Evolutionary conservation across 1,140 invertebrate species (phyloP), one percentile per base, ranked within the genome.

Genomic region (Heterodera carotae): DNA sequence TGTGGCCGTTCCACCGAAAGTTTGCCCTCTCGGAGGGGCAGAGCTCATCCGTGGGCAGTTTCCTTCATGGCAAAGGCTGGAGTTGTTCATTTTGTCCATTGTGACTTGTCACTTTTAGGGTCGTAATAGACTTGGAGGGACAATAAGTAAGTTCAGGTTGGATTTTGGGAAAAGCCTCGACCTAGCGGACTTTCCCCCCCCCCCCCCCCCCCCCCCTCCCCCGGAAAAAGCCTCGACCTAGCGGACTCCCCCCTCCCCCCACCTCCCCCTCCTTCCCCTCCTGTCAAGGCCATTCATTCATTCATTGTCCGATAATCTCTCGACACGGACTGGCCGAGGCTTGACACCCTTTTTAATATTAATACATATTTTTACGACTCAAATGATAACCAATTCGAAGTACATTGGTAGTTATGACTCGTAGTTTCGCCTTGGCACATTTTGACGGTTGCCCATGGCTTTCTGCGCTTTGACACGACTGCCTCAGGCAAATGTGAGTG

Each of bases 341-440:
- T n/a, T n/a, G n/a, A n/a, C n/a, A n/a, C n/a, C n/a, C n/a, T n/a
- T n/a, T n/a, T n/a, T n/a, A n/a, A n/a, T n/a, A n/a, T n/a, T n/a
- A n/a, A n/a, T n/a, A n/a, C n/a, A n/a, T n/a, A n/a, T n/a, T n/a
- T n/a, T n/a, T n/a, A n/a, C n/a, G n/a, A n/a, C n/a, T n/a, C n/a
- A 62, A 62, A 62, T n/a, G 7, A 27, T 31, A 7, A n/a, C 0
- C n/a, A 62, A 10, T 62, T 31, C 29, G 7, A 62, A 10, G 7
- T 62, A 10, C n/a, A 10, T 62, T 18, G n/a, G 8, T 62, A 18
- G 7, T 31, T 31, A 10, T 22, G 7, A 7, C 8, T 18, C 60
- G 8, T n/a, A 66, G n/a, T 75, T 68, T 78, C 77, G 27, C 77
- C 77, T 10, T 78, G 39, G 25, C 77, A 78, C 34, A 78, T 78